Percentiles rank a stretch among this genome's conserved stretches.
These are phyloP conservation scores for Cecropterus lyciades DNA, from an alignment of 1,140 invertebrate species.

Conservation along the genomic window DNA sequence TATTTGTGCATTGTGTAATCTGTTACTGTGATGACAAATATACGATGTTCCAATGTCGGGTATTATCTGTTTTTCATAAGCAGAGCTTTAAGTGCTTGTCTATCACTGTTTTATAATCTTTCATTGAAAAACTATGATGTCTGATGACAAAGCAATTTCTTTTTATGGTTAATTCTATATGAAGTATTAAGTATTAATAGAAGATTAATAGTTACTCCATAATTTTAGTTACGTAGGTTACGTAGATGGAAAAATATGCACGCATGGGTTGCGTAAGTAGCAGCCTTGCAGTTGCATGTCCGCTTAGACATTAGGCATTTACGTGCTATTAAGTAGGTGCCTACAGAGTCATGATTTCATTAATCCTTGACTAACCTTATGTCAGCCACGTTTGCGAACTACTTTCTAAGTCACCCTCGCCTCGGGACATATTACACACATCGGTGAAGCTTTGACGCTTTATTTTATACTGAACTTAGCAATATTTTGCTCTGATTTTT, in stretches of 20 bases:
- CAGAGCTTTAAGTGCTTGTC: no score
- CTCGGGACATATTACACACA: conserved; percentile 1
- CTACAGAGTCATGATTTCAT: conserved; percentile 18
- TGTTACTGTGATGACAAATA: background rate
- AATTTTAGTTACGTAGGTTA: background rate
- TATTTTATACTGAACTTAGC: background rate
- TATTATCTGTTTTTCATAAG: no score
- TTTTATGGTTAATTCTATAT: no score
- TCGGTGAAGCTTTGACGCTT: background rate
- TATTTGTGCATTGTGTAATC: background rate
- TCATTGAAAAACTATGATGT: no score
- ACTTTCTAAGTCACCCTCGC: conserved; percentile 25
- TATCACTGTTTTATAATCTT: no score
- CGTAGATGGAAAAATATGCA: background rate
- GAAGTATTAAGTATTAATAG: no score
- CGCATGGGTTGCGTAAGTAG: background rate
- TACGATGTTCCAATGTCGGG: no score
- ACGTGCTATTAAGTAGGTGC: background rate
- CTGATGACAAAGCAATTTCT: no score
- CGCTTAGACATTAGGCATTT: conserved; percentile 7
- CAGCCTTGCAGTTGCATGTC: background rate
- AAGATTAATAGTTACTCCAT: no score
- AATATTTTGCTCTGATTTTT: background rate
- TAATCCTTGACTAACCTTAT: conserved; percentile 21
- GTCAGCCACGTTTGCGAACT: conserved; percentile 7